A percentile compares a stretch with the other conserved stretches of the same genome.
Conservation (phyloP, 1,140 invertebrate species). For the Rhagoletis zephyria region DNA sequence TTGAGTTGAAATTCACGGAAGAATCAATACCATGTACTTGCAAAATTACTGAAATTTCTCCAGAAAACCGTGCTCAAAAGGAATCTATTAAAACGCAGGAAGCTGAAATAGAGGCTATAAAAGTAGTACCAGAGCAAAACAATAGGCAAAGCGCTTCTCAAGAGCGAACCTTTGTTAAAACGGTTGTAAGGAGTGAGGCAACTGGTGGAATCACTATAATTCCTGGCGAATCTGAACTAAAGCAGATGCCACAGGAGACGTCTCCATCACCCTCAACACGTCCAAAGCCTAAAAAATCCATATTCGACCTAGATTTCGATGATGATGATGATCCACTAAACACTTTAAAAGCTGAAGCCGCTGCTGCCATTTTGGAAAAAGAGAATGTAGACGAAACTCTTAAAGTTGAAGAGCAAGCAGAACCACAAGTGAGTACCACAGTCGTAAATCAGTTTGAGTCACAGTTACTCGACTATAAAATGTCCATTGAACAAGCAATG, state of each 20-base stretch:
- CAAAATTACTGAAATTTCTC: conserved; percentile 23
- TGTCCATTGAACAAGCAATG: not conserved
- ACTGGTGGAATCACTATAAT: not conserved
- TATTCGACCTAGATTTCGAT: conserved; percentile 69
- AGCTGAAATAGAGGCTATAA: not conserved
- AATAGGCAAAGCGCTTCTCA: not conserved
- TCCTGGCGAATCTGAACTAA: not conserved
- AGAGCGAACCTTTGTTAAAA: not conserved
- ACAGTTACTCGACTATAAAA: not conserved
- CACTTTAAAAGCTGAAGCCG: conserved; percentile 63
- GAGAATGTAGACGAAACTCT: not conserved
- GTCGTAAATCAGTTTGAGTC: not conserved
- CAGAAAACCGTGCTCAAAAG: not conserved
- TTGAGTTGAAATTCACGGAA: conserved; percentile 55
- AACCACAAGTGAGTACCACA: not conserved
- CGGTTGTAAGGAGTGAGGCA: not conserved
- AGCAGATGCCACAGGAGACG: not conserved
- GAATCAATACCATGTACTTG: conserved; percentile 67
- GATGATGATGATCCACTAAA: conserved; percentile 67
- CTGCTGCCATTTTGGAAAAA: conserved; percentile 38
- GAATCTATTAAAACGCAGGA: not conserved
- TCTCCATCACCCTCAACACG: conserved; percentile 29
- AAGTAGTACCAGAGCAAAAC: not conserved
- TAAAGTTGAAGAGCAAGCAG: not conserved
- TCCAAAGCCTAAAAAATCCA: conserved; percentile 64